Conservation (phyloP, 2,888 invertebrate species). For the Dendrolimus pini region DNA sequence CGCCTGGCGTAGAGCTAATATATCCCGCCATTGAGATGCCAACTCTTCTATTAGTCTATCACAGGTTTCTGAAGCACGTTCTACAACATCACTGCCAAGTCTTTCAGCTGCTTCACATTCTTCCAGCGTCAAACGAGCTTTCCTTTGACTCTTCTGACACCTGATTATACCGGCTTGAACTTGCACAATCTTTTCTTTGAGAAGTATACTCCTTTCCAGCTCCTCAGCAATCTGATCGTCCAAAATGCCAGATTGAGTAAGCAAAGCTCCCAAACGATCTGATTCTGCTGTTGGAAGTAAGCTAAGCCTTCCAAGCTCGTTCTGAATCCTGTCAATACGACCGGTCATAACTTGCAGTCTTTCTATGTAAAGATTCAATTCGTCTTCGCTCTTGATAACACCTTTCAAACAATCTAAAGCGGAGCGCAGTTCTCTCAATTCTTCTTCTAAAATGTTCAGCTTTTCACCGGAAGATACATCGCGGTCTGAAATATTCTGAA, state of each 20-base stretch:
- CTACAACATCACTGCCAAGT: slow-evolving; percentile 85
- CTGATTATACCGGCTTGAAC: slow-evolving; percentile 84
- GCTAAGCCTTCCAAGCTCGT: slow-evolving; percentile 86
- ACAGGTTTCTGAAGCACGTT: slow-evolving; percentile 85
- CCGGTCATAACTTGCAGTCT: slow-evolving; percentile 85
- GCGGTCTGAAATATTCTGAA: slow-evolving; percentile 83
- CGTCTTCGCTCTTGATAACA: slow-evolving; percentile 89
- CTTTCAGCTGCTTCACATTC: slow-evolving; percentile 85
- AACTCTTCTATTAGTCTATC: slow-evolving; percentile 83
- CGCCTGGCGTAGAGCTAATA: slow-evolving; percentile 84
- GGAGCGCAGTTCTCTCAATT: slow-evolving; percentile 83
- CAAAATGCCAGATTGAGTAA: slow-evolving; percentile 82
- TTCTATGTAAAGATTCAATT: slow-evolving; percentile 87
- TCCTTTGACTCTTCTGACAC: slow-evolving; percentile 81
- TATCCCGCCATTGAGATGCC: slow-evolving; percentile 84
- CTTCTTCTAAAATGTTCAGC: slow-evolving; percentile 84
- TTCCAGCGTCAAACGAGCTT: slow-evolving; percentile 80
- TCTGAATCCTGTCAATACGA: slow-evolving; percentile 86
- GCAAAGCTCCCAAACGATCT: slow-evolving; percentile 84
- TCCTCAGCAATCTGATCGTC: slow-evolving; percentile 86
- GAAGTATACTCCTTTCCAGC: slow-evolving; percentile 82
- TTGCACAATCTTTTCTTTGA: slow-evolving; percentile 85
- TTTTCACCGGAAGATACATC: slow-evolving; percentile 86
- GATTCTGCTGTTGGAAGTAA: slow-evolving; percentile 85
- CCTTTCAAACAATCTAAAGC: slow-evolving; percentile 84